Percentiles rank a stretch among this genome's conserved stretches.
Evolutionary conservation across 35 echinoderm and acorn worm genomes (phyloP).

Genomic region (Strongylocentrotus purpuratus): DNA sequence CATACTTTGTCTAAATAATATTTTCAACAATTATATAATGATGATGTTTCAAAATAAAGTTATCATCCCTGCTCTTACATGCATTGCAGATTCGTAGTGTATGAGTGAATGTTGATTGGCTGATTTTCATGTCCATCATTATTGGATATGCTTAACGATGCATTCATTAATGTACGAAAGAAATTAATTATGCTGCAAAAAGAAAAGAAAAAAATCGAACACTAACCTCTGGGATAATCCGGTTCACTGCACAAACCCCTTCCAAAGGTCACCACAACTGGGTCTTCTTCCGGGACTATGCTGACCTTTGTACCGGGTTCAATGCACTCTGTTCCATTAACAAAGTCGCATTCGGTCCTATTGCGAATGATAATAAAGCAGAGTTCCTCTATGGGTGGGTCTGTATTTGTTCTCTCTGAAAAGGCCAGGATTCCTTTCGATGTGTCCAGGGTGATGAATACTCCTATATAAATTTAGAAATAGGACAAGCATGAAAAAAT

Average conservation of each 20-base stretch:
- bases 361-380: not conserved
- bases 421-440: not conserved
- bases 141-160: not conserved
- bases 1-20: too few relatives aligned
- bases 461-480: not conserved
- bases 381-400: not conserved
- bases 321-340: not conserved
- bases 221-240: not conserved
- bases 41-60: too few relatives aligned
- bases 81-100: not conserved
- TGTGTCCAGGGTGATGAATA: not conserved
- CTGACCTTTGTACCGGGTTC: not conserved
- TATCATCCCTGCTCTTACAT: too few relatives aligned
- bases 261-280: not conserved
- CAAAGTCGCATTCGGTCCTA: not conserved
- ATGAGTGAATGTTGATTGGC: not conserved
- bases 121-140: not conserved
- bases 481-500: not conserved
- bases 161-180: not conserved
- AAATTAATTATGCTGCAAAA: not conserved
- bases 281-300: not conserved
- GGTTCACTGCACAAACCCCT: not conserved
- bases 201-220: not conserved
- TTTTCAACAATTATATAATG: too few relatives aligned
- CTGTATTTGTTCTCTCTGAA: not conserved